Evolutionary conservation across 2,797 vertebrate species (phyloP).

Genomic region (Erithacus rubecula): DNA sequence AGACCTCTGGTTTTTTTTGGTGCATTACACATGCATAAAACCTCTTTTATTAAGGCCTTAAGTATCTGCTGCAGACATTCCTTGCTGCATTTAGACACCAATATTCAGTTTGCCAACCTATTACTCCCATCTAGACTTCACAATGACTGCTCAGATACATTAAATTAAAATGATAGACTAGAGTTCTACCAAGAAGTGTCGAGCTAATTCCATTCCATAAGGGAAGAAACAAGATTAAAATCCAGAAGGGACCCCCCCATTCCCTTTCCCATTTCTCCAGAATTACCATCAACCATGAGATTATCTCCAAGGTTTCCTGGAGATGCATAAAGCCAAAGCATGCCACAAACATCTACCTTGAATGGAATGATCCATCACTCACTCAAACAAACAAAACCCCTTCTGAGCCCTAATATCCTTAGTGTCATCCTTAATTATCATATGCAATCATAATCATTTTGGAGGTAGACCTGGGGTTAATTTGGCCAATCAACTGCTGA

Average conservation of each 20-base stretch:
- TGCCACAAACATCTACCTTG: neutral
- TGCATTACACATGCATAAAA: neutral
- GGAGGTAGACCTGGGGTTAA: slow-evolving; percentile 53
- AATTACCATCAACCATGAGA: neutral
- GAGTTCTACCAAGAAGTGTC: neutral
- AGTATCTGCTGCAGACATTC: neutral
- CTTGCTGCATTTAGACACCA: neutral
- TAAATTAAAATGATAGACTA: slow-evolving; percentile 30
- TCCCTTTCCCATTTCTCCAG: neutral
- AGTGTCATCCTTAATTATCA: slow-evolving; percentile 34
- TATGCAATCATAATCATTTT: slow-evolving; percentile 36
- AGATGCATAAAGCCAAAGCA: neutral
- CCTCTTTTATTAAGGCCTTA: neutral
- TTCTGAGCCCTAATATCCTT: slow-evolving; percentile 53
- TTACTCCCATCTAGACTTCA: neutral
- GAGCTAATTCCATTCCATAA: neutral
- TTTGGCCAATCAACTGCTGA: slow-evolving; percentile 36
- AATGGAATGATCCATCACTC: neutral
- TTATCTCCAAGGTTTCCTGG: neutral
- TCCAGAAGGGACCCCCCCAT: neutral
- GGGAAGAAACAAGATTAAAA: slow-evolving; percentile 29
- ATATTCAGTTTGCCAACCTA: neutral
- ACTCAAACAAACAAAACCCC: slow-evolving; percentile 31
- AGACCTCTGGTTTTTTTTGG: rapidly evolving
- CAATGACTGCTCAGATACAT: neutral